These are phyloP conservation scores for Epinotia bilunana DNA, from an alignment of 2,888 invertebrate species.

Conservation along the genomic window DNA sequence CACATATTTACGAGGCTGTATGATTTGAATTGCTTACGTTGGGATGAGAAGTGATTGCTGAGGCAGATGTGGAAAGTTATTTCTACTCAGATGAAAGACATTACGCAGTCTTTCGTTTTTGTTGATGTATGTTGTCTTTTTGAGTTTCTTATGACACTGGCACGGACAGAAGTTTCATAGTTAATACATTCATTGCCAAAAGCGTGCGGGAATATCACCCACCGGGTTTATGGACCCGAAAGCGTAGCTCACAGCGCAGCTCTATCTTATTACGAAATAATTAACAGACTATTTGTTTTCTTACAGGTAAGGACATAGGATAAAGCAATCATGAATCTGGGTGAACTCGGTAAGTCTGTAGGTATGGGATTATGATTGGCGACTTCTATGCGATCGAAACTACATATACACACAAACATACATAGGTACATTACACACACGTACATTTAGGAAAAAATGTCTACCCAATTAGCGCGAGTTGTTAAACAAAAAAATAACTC, in stretches of 20 bases:
- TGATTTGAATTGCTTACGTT: constrained; percentile 29
- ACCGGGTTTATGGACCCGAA: too few relatives aligned
- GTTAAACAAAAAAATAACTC: too few relatives aligned
- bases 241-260: too few relatives aligned
- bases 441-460: too few relatives aligned
- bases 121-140: not conserved
- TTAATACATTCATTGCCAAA: too few relatives aligned
- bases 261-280: not conserved
- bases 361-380: not conserved
- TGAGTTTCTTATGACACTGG: too few relatives aligned
- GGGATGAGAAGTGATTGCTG: constrained; percentile 19
- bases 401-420: too few relatives aligned
- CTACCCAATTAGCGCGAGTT: too few relatives aligned
- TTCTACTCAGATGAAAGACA: not conserved
- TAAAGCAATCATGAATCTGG: not conserved
- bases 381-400: too few relatives aligned
- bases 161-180: too few relatives aligned
- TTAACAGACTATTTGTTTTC: not conserved
- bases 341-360: not conserved
- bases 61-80: constrained; percentile 8
- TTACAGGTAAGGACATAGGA: constrained; percentile 1
- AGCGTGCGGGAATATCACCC: too few relatives aligned
- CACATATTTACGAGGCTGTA: constrained; percentile 11
- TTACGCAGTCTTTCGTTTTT: not conserved
- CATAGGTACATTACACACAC: too few relatives aligned